Percentiles rank a stretch among this genome's conserved stretches.
Evolutionary conservation across 2,888 invertebrate genomes (phyloP).

Genomic region (Ferrisia virgata): DNA sequence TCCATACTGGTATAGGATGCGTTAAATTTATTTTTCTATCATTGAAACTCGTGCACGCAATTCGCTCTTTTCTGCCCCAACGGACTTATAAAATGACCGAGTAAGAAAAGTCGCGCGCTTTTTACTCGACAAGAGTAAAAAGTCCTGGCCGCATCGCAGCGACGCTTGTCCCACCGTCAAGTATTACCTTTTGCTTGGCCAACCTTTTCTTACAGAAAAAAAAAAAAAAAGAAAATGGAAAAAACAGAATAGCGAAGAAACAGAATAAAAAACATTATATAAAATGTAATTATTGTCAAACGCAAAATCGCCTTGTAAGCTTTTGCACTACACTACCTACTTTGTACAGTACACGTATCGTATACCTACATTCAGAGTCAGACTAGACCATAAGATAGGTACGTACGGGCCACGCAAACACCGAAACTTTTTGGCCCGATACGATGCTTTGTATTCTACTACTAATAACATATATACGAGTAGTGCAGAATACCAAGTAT

Average conservation of each 20-base stretch:
- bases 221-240: background rate
- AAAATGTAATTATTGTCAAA: conserved; percentile 9
- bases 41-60: background rate
- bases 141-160: background rate
- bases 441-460: too few relatives aligned
- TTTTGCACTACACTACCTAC: background rate
- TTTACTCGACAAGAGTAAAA: background rate
- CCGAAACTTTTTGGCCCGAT: too few relatives aligned
- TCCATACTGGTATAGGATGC: too few relatives aligned
- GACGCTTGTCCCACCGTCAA: background rate
- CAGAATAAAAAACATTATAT: background rate
- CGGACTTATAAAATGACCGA: conserved; percentile 12
- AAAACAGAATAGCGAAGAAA: too few relatives aligned
- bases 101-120: background rate
- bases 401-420: too few relatives aligned
- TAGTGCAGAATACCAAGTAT: too few relatives aligned
- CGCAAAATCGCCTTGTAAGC: background rate
- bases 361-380: too few relatives aligned
- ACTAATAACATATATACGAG: too few relatives aligned
- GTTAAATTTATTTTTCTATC: conserved; percentile 17
- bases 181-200: background rate
- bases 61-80: conserved; percentile 10
- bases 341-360: too few relatives aligned
- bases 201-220: background rate
- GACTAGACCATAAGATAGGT: too few relatives aligned